Evolutionary conservation across 2,888 invertebrate species (phyloP).

Genomic region (Synanthedon vespiformis): DNA sequence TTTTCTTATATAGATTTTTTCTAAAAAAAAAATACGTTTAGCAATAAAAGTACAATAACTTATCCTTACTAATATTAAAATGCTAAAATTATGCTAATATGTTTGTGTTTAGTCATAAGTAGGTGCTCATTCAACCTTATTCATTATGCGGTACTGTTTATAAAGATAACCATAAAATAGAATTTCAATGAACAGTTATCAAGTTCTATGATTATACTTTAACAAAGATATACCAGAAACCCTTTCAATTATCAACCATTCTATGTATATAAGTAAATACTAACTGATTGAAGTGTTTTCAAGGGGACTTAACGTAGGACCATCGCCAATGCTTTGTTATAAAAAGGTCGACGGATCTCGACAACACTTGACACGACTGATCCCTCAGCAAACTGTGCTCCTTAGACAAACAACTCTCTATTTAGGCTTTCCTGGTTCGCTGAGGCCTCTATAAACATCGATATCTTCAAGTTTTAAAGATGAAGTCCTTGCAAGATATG

Average conservation of each 20-base stretch:
- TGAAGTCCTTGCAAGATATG: background rate
- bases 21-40: too few relatives aligned
- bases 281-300: background rate
- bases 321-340: background rate
- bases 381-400: conserved; percentile 30
- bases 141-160: too few relatives aligned
- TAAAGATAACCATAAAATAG: too few relatives aligned
- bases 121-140: too few relatives aligned
- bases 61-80: too few relatives aligned
- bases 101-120: too few relatives aligned
- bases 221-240: background rate
- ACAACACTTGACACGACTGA: conserved; percentile 18
- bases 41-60: too few relatives aligned
- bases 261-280: background rate
- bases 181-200: too few relatives aligned
- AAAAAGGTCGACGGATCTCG: conserved; percentile 7
- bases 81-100: too few relatives aligned
- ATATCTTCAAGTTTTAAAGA: background rate
- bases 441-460: conserved; percentile 1
- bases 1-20: too few relatives aligned
- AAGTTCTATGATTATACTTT: too few relatives aligned
- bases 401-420: conserved; percentile 8
- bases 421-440: background rate
- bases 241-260: background rate
- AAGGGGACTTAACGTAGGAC: background rate